Evolutionary conservation across 2,888 invertebrate species (phyloP).

Genomic region (Athalia circularis): DNA sequence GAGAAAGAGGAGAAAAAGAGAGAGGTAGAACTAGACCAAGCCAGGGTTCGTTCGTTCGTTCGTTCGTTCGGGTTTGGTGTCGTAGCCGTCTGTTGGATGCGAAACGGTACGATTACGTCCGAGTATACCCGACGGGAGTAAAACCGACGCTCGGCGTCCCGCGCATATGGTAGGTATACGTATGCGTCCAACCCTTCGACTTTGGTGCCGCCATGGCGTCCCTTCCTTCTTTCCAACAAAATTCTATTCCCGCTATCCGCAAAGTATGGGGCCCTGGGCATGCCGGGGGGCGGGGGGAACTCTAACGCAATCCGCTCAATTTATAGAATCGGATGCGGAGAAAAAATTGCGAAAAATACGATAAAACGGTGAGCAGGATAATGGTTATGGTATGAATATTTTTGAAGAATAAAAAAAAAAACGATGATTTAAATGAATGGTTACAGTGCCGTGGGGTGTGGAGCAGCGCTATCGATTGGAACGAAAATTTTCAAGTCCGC

Average conservation of each 20-base stretch:
- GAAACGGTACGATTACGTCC: slow-evolving; percentile 25
- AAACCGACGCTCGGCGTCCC: slow-evolving; percentile 14
- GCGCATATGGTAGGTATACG: background rate
- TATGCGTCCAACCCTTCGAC: slow-evolving; percentile 40
- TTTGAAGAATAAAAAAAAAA: too few species aligned
- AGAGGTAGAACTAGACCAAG: slow-evolving; percentile 38
- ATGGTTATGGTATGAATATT: too few species aligned
- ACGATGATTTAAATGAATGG: too few species aligned
- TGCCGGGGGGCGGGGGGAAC: background rate
- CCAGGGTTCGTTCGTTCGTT: slow-evolving; percentile 44
- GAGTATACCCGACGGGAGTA: slow-evolving; percentile 29
- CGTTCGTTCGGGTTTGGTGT: slow-evolving; percentile 24
- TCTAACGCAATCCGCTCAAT: background rate
- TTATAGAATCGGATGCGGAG: background rate
- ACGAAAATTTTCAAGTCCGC: too few species aligned
- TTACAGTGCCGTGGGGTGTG: too few species aligned
- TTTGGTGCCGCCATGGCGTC: slow-evolving; percentile 44
- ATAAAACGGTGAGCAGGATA: too few species aligned
- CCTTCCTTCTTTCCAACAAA: slow-evolving; percentile 24
- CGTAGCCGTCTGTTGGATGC: slow-evolving; percentile 39
- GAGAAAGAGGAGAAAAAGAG: slow-evolving; percentile 31
- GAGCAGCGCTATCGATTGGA: too few species aligned
- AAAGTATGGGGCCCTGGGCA: background rate
- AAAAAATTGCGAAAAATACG: too few species aligned
- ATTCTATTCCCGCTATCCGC: slow-evolving; percentile 22